phyloP scores from a whole-genome alignment of 2,113 vertebrate genomes.

The Rhinopithecus roxellana region DNA sequence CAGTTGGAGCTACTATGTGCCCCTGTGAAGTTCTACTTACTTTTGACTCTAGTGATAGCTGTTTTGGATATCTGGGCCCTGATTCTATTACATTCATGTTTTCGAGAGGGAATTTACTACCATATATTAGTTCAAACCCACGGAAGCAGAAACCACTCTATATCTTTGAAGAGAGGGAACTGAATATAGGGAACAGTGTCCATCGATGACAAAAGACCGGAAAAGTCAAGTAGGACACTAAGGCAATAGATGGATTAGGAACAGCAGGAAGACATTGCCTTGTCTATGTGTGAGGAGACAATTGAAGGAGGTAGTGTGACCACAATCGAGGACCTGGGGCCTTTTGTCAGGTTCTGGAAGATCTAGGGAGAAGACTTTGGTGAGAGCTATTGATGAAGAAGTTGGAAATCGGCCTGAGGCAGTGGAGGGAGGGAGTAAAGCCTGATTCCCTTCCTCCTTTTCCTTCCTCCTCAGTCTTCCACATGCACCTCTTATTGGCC shows the following conservation, averaged over 20 bases:
- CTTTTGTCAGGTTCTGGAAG: not conserved
- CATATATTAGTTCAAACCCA: not conserved
- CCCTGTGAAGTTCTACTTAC: not conserved
- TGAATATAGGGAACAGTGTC: not conserved
- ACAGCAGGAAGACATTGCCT: not conserved
- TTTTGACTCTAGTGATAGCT: not conserved
- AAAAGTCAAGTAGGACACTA: not conserved
- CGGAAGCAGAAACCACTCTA: not conserved
- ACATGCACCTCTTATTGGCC: accelerated
- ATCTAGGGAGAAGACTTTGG: not conserved
- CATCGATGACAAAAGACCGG: not conserved
- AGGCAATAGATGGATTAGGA: not conserved
- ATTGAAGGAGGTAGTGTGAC: not conserved
- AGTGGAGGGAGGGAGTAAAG: not conserved
- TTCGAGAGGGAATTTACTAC: not conserved
- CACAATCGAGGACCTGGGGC: not conserved
- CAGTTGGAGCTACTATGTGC: not conserved
- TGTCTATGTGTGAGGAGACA: not conserved
- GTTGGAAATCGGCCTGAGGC: not conserved
- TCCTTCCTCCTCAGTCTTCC: not conserved
- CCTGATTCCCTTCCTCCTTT: no score
- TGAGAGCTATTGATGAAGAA: not conserved
- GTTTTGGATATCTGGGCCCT: not conserved
- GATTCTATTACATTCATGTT: not conserved
- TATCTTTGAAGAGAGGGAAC: not conserved